Evolutionary conservation across 2,888 invertebrate genomes (phyloP).

Genomic region (Amphimallon solstitiale): DNA sequence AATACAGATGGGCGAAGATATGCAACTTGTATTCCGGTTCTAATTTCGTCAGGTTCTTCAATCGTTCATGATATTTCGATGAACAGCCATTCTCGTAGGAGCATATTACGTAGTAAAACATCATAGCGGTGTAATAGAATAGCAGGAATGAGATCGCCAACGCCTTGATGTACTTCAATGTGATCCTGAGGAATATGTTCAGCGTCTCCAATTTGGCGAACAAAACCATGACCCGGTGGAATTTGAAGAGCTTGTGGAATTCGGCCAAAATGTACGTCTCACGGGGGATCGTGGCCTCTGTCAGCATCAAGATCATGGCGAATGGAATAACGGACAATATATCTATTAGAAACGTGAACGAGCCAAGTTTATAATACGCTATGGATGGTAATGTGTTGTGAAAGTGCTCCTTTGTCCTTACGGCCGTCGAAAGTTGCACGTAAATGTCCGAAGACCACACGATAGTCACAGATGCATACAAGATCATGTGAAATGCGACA

Average conservation of each 20-base stretch:
- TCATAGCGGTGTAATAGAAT: constrained; percentile 30
- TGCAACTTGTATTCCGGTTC: constrained; percentile 1
- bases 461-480: constrained; percentile 30
- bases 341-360: constrained; percentile 42
- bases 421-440: constrained; percentile 47
- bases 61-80: not conserved
- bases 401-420: constrained; percentile 42
- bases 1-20: constrained; percentile 26
- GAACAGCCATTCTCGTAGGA: constrained; percentile 6
- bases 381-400: constrained; percentile 40
- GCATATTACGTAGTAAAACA: constrained; percentile 33
- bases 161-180: constrained; percentile 23
- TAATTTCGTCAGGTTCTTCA: not conserved
- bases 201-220: constrained; percentile 27
- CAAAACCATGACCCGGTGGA: constrained; percentile 39
- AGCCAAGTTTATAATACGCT: constrained; percentile 32
- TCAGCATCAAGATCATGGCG: constrained; percentile 35
- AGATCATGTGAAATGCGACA: not conserved
- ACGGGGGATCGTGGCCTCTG: constrained; percentile 26
- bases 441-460: constrained; percentile 47
- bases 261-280: constrained; percentile 39
- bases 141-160: constrained; percentile 27
- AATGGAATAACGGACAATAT: constrained; percentile 43
- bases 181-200: constrained; percentile 11
- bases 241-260: constrained; percentile 44